Base-by-base conservation (phyloP, 2,113 vertebrate species). In the Platichthys flesus region DNA sequence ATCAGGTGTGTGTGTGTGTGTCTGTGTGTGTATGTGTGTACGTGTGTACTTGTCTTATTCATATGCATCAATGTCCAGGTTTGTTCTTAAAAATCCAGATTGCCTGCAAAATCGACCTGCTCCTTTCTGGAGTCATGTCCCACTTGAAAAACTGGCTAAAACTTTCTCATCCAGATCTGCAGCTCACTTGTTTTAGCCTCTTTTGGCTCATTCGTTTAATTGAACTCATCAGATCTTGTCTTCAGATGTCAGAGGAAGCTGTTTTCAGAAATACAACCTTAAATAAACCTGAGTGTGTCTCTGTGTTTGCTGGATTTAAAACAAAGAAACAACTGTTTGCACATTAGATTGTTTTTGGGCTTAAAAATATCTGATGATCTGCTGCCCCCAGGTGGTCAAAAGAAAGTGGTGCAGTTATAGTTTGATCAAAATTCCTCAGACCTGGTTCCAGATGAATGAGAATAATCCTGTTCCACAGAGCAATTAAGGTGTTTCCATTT, bases 1-100 rank as follows among this genome's bases (percentile, higher is more conserved):
- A 97, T 79, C 98, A 99, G 97, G 97, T 99, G 13, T 3, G 82
- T 70, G 18, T 0, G 24, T 74, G 55, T 68, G 55, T 66, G 40
- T 51, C 23, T 60, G n/a, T 70, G 20, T 69, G 24, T 59, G 42
- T 37, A 16, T 55, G 55, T 18, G 3, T 49, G 47, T 18, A 28
- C 26, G 6, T 20, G n/a, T n/a, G n/a, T n/a, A n/a, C n/a, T n/a
- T n/a, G 49, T 51, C 12, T 51, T 37, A 37, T 37, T 37, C 35
- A 37, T 37, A 37, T 37, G 35, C 35, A 37, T 37, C 9, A 37
- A 37, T 37, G 9, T 9, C 35, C 8, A 37, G 24, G 4, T 47
- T 35, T 26, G 9, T 26, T 42, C 2, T 24, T 24, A 24, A 24
- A 1, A 24, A 24, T 24, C 24, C 24, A 24, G 24, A 24, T 24